phyloP scores from a whole-genome alignment of 2,797 vertebrate species.

The Malurus leucopterus region DNA sequence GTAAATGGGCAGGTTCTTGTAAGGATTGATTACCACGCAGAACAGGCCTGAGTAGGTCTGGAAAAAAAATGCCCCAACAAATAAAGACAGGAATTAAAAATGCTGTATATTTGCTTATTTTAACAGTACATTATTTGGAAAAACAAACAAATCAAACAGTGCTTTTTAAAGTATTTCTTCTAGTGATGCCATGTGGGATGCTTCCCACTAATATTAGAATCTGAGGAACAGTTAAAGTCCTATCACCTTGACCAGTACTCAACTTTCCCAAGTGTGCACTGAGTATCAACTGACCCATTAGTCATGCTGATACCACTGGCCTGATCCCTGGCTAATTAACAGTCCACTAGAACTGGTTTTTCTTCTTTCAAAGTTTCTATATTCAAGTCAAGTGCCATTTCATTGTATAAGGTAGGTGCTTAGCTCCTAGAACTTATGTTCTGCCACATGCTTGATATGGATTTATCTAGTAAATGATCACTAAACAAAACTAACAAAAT shows the following conservation, averaged over 20 bases:
- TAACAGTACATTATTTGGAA: neutral
- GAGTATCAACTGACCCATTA: neutral
- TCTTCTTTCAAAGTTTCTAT: neutral
- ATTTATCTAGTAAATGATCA: neutral
- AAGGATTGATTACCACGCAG: constrained; percentile 98
- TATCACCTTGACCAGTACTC: neutral
- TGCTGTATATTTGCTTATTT: neutral
- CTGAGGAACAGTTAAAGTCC: neutral
- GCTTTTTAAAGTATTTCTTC: neutral
- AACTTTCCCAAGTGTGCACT: neutral
- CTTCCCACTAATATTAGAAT: neutral
- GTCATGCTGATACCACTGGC: neutral
- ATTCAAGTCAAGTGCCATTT: neutral
- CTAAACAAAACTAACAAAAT: neutral
- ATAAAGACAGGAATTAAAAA: neutral
- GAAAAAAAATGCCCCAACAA: neutral
- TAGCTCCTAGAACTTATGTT: neutral
- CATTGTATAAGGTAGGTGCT: neutral
- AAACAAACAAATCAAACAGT: neutral
- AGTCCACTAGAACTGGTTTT: neutral
- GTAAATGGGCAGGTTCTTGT: constrained; percentile 98
- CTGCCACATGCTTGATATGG: neutral
- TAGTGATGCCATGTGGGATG: neutral
- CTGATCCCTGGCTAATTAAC: neutral
- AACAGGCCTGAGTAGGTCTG: constrained; percentile 98